A percentile compares a stretch with the other conserved stretches of the same genome.
phyloP scores from a whole-genome alignment of 1,140 invertebrate species.

The Sipha flava region DNA sequence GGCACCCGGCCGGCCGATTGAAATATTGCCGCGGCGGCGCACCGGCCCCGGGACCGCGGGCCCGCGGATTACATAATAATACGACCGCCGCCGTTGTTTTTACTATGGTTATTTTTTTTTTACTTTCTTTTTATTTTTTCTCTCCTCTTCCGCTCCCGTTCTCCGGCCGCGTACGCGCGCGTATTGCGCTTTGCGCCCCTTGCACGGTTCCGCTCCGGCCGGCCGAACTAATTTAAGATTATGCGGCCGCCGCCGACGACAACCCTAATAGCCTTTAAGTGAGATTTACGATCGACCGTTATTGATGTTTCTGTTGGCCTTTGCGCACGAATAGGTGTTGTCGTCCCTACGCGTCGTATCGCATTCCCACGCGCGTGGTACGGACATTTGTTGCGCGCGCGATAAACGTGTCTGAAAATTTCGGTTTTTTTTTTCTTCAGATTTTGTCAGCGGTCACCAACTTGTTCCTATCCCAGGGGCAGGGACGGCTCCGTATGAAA shows the following conservation, averaged over 20 bases:
- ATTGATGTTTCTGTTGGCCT: background rate
- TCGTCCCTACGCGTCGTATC: no score
- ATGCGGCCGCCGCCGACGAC: background rate
- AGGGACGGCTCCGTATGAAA: no score
- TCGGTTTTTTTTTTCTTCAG: no score
- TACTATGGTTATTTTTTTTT: no score
- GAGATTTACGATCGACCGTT: conserved; percentile 22
- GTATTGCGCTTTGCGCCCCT: no score
- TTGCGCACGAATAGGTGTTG: background rate
- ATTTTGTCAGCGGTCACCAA: no score
- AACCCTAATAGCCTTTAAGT: conserved; percentile 17
- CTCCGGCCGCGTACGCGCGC: no score
- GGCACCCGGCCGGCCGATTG: conserved; percentile 15
- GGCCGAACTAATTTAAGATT: conserved; percentile 21
- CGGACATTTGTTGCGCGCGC: no score
- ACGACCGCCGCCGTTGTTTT: background rate
- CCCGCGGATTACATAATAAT: conserved; percentile 29
- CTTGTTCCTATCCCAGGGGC: no score
- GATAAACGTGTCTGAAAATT: no score
- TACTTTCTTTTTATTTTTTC: no score
- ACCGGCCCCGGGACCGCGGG: background rate
- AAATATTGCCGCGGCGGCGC: conserved; percentile 24
- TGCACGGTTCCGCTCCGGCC: background rate
- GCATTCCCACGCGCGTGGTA: no score
- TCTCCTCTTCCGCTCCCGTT: background rate